A percentile compares a stretch with the other conserved stretches of the same genome.
phyloP scores from a whole-genome alignment of 2,113 vertebrate species.

The Aramus guarauna region DNA sequence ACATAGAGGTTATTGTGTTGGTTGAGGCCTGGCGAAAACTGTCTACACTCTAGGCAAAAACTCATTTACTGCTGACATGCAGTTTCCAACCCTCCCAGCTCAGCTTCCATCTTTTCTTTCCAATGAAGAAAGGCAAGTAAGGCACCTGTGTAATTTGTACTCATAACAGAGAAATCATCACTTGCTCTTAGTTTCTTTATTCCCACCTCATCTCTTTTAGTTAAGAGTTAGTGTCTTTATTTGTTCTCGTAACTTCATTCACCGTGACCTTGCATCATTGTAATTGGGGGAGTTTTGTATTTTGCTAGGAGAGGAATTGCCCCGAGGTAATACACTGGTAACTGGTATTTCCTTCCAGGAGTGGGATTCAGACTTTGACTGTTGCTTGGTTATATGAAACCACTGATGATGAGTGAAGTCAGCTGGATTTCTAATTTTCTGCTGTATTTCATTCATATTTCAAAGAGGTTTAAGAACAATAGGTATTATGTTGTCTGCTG shows the following conservation, averaged over 20 bases:
- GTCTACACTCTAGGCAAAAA: not conserved
- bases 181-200: not conserved
- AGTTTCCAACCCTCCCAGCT: not conserved
- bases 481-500: not conserved
- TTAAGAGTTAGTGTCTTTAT: not conserved
- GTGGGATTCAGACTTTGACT: not conserved
- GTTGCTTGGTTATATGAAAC: not conserved
- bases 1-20: not conserved
- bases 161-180: not conserved
- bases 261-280: not conserved
- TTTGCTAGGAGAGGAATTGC: not conserved
- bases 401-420: not conserved
- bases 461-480: not conserved
- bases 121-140: not conserved
- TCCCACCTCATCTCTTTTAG: not conserved
- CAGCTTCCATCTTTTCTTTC: not conserved
- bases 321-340: not conserved
- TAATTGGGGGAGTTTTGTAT: not conserved
- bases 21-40: not conserved
- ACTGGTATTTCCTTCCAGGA: constrained; percentile 13
- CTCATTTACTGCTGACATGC: not conserved
- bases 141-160: not conserved
- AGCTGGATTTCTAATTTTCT: not conserved
- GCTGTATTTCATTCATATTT: constrained; percentile 30
- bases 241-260: not conserved